Percentiles rank a stretch among this genome's conserved stretches.
These are phyloP conservation scores for Galaxias olidus DNA, from an alignment of 2,797 vertebrate species.

Conservation along the genomic window DNA sequence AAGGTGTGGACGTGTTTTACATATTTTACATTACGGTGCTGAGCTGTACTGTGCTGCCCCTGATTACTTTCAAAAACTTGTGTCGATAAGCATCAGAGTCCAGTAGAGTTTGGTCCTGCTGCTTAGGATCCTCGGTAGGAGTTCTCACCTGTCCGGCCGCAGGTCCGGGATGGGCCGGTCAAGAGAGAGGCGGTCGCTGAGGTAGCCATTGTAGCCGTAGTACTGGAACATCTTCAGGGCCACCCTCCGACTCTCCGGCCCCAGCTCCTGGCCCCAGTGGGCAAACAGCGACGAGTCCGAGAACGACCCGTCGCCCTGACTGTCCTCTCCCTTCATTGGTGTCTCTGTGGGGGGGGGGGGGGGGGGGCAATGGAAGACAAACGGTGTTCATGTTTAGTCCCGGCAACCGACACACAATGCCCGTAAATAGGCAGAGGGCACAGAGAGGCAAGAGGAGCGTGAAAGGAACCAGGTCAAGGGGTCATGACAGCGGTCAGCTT, in stretches of 20 bases:
- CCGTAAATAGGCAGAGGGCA: not conserved
- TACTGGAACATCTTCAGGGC: conserved; percentile 98
- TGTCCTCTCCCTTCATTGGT: conserved; percentile 84
- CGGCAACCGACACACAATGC: not conserved
- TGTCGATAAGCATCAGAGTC: not conserved
- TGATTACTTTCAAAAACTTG: too few species aligned
- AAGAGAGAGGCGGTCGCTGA: conserved; percentile 92
- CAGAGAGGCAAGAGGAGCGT: not conserved
- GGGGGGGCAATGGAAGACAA: conserved; percentile 6
- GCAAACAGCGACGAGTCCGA: conserved; percentile 93
- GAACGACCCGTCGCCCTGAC: conserved; percentile 80
- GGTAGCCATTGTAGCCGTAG: conserved; percentile 97
- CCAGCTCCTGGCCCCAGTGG: conserved; percentile 95
- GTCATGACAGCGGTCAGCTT: too few species aligned
- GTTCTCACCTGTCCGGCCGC: conserved; percentile 90
- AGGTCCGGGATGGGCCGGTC: conserved; percentile 90
- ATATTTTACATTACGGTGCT: too few species aligned
- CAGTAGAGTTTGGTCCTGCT: not conserved
- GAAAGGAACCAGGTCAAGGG: conserved; percentile 2
- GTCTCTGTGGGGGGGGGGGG: conserved; percentile 77
- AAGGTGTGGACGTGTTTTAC: too few species aligned
- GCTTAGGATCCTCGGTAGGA: not conserved
- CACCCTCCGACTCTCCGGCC: conserved; percentile 83
- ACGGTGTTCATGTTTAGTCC: not conserved
- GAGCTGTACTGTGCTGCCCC: too few species aligned